phyloP scores from a whole-genome alignment of 2,797 vertebrate genomes.

The Tadarida brasiliensis region DNA sequence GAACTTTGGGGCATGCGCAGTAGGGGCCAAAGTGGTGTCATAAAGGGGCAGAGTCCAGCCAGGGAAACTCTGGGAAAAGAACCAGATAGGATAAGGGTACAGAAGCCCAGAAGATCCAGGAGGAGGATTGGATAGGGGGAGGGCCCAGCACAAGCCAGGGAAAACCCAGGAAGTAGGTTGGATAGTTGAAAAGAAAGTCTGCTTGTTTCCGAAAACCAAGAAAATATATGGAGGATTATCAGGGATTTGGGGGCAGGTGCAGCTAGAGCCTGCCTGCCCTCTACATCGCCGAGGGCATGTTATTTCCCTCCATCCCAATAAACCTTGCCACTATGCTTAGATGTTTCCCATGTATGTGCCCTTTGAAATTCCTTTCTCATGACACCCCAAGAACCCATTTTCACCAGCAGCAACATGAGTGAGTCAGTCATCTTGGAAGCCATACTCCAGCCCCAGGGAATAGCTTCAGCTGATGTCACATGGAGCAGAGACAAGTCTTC shows the following conservation, averaged over 20 bases:
- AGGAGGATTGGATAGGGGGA: neutral
- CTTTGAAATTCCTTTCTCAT: neutral
- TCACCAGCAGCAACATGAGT: neutral
- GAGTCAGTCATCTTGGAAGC: neutral
- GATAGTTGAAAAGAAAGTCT: neutral
- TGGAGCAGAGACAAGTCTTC: neutral
- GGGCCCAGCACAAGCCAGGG: neutral
- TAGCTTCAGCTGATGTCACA: neutral
- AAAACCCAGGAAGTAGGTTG: neutral
- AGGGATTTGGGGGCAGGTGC: neutral
- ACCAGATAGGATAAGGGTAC: neutral
- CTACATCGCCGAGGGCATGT: neutral
- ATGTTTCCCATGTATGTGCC: neutral
- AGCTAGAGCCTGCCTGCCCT: neutral
- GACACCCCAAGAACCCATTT: neutral
- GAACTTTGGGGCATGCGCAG: neutral
- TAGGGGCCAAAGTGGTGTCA: neutral
- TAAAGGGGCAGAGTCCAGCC: neutral
- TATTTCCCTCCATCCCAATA: neutral
- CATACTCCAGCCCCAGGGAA: neutral
- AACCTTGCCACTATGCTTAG: neutral
- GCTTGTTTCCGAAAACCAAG: neutral
- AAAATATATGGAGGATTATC: neutral
- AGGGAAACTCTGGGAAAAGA: neutral
- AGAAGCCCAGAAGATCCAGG: neutral